Evolutionary conservation across 1,140 invertebrate species (phyloP).

Genomic region (Yoshiicerus persimilis): DNA sequence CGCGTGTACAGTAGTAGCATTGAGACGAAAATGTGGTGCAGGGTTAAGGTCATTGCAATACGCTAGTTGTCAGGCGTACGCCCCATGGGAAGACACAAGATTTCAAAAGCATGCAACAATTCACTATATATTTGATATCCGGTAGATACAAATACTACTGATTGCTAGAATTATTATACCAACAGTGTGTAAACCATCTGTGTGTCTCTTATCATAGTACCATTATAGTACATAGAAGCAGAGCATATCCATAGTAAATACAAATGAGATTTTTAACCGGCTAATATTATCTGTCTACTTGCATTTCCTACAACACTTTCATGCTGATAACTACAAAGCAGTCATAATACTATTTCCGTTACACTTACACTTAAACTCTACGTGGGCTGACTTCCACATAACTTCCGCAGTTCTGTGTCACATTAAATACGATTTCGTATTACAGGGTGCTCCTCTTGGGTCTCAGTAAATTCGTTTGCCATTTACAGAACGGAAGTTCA

Average conservation of each 20-base stretch:
- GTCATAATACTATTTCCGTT: neutral
- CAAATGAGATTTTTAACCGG: neutral
- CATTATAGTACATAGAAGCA: neutral
- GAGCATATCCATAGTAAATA: neutral
- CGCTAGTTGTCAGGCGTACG: neutral
- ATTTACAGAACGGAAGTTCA: too few species aligned
- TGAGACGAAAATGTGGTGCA: conserved; percentile 5
- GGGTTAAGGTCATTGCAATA: conserved; percentile 26
- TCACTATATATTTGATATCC: neutral
- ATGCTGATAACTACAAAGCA: neutral
- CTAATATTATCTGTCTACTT: neutral
- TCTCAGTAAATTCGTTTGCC: too few species aligned
- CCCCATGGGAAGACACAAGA: neutral
- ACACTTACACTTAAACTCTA: neutral
- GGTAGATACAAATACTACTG: neutral
- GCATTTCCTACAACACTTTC: neutral
- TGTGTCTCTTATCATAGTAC: neutral
- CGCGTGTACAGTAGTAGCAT: conserved; percentile 4
- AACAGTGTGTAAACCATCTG: neutral
- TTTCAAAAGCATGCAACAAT: neutral
- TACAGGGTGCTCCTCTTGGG: too few species aligned
- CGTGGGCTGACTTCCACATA: neutral
- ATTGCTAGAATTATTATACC: neutral
- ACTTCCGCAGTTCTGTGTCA: neutral
- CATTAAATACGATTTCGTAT: too few species aligned